A percentile compares a stretch with the other conserved stretches of the same genome.
Conservation (phyloP, 1,140 invertebrate genomes). For the Pseudomyrmex gracilis region DNA sequence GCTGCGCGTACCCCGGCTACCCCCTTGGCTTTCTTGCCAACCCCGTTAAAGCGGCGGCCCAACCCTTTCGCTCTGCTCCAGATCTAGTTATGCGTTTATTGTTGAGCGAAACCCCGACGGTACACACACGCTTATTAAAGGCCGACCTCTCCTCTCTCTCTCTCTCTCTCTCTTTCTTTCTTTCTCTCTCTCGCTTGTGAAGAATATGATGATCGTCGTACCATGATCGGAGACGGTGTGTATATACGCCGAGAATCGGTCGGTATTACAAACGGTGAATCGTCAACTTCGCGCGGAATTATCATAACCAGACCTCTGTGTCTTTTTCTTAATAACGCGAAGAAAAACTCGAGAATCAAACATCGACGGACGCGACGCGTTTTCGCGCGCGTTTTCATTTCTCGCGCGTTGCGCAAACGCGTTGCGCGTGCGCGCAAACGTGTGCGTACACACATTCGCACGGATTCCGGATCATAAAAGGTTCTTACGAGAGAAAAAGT, state of each 20-base stretch:
- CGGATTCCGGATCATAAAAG: conserved; percentile 56
- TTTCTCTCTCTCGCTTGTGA: conserved; percentile 4
- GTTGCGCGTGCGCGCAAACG: too few species aligned
- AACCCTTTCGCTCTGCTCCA: conserved; percentile 72
- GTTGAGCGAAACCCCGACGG: conserved; percentile 43
- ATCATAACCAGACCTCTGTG: conserved; percentile 34
- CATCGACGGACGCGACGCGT: neutral
- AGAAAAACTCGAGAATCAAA: too few species aligned
- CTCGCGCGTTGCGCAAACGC: neutral
- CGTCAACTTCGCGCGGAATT: conserved; percentile 7
- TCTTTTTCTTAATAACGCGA: neutral
- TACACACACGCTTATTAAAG: conserved; percentile 68
- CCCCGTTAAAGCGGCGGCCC: conserved; percentile 56
- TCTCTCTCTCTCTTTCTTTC: neutral
- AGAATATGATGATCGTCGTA: too few species aligned
- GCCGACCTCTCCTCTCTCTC: conserved; percentile 21
- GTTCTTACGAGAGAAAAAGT: conserved; percentile 71
- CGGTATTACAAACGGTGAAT: conserved; percentile 31
- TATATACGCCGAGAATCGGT: conserved; percentile 13
- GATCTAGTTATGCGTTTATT: conserved; percentile 75
- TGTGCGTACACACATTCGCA: neutral
- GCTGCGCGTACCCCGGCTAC: conserved; percentile 46
- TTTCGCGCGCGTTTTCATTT: neutral
- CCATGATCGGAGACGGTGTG: neutral
- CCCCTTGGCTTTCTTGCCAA: conserved; percentile 49